Evolutionary conservation across 1,140 invertebrate genomes (phyloP).

Genomic region (Sarcophaga bullata): DNA sequence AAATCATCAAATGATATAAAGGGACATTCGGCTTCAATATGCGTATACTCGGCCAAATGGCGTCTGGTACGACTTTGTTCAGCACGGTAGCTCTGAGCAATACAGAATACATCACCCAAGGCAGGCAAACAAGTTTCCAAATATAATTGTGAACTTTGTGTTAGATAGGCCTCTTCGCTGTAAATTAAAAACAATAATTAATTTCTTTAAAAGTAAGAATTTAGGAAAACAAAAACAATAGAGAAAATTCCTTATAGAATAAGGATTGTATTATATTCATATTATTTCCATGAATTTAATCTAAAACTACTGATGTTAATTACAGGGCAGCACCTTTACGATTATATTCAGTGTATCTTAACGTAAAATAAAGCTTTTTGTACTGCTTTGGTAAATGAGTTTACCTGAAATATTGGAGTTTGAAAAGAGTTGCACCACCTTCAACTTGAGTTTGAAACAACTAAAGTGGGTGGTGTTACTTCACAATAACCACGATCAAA

Average conservation of each 20-base stretch:
- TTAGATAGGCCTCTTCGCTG: slow-evolving; percentile 91
- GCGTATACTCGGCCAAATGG: slow-evolving; percentile 97
- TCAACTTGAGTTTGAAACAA: slow-evolving; percentile 96
- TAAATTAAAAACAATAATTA: slow-evolving; percentile 44
- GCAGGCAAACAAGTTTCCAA: slow-evolving; percentile 95
- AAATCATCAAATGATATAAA: slow-evolving; percentile 96
- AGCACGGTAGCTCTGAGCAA: slow-evolving; percentile 97
- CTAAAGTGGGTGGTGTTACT: slow-evolving; percentile 96
- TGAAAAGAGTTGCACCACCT: slow-evolving; percentile 98
- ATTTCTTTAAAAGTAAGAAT: neutral
- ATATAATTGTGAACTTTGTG: slow-evolving; percentile 99
- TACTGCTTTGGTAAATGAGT: slow-evolving; percentile 47
- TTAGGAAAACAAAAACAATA: too few relatives aligned
- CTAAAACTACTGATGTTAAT: too few relatives aligned
- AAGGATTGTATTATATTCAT: too few relatives aligned
- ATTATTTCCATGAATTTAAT: too few relatives aligned
- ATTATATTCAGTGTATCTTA: too few relatives aligned
- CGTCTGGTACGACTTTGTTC: slow-evolving; percentile 96
- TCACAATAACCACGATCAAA: slow-evolving; percentile 87
- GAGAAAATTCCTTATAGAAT: too few relatives aligned
- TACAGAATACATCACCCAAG: slow-evolving; percentile 96
- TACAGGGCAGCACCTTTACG: too few relatives aligned
- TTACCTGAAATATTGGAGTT: slow-evolving; percentile 93
- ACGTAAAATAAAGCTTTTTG: too few relatives aligned
- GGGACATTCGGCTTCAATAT: slow-evolving; percentile 96